Evolutionary conservation across 2,113 vertebrate species (phyloP).

Genomic region (Phrynosoma platyrhinos): DNA sequence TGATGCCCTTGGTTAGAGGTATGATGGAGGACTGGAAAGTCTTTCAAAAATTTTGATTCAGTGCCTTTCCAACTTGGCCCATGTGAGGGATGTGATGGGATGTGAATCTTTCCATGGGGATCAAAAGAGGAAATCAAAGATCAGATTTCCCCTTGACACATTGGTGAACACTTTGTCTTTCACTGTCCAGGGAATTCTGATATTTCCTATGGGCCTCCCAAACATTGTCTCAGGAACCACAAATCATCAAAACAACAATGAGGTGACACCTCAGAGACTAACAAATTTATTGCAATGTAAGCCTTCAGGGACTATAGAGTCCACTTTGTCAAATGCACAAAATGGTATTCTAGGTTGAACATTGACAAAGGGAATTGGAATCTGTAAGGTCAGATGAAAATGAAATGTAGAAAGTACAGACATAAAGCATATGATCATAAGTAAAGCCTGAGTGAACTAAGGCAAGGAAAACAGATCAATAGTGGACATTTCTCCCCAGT

Average conservation of each 20-base stretch:
- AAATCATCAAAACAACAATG: not conserved
- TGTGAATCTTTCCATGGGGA: too few species aligned
- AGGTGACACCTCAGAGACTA: not conserved
- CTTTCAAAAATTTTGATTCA: too few species aligned
- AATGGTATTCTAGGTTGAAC: not conserved
- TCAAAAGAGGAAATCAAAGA: too few species aligned
- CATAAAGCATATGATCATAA: slow-evolving; percentile 41
- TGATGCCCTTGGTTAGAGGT: too few species aligned
- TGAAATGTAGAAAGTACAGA: not conserved
- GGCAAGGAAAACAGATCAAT: slow-evolving; percentile 55
- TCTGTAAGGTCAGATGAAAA: not conserved
- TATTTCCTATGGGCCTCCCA: too few species aligned
- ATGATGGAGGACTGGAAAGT: too few species aligned
- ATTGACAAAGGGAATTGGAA: not conserved
- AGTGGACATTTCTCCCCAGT: slow-evolving; percentile 53
- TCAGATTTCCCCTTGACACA: too few species aligned
- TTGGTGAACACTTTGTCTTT: too few species aligned
- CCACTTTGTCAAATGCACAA: not conserved
- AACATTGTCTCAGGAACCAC: not conserved
- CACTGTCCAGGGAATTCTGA: not conserved
- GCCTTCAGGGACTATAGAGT: not conserved
- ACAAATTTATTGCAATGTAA: not conserved
- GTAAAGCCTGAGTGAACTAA: slow-evolving; percentile 52
- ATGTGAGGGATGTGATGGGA: too few species aligned
- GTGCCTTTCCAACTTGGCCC: too few species aligned